Evolutionary conservation across 2,113 vertebrate genomes (phyloP).

Genomic region (Sitta europaea): DNA sequence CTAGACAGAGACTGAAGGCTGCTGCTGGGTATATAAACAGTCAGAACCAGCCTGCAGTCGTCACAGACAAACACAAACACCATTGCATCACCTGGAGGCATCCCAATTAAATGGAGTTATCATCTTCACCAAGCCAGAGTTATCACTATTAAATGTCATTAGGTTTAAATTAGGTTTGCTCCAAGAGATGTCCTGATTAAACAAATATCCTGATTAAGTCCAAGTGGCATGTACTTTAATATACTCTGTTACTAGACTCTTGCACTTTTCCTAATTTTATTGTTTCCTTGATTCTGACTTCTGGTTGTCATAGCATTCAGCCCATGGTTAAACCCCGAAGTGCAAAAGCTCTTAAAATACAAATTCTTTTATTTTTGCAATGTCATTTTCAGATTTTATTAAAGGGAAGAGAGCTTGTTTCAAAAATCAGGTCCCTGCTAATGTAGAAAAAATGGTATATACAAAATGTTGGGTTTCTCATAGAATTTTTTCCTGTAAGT

Average conservation of each 20-base stretch:
- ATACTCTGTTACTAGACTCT: background rate
- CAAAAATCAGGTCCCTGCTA: background rate
- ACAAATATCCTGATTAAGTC: conserved; percentile 35
- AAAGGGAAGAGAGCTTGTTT: background rate
- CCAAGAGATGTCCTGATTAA: conserved; percentile 30
- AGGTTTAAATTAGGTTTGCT: conserved; percentile 53
- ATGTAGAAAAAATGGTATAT: background rate
- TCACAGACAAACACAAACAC: background rate
- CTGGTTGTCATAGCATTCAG: background rate
- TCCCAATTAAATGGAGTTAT: conserved; percentile 51
- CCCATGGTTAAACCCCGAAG: background rate
- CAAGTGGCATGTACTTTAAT: conserved; percentile 19
- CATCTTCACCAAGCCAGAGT: conserved; percentile 11
- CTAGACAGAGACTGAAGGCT: background rate
- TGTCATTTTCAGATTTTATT: background rate
- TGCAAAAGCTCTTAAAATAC: background rate
- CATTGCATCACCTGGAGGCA: conserved; percentile 36
- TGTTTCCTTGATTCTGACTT: background rate
- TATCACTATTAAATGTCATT: conserved; percentile 53
- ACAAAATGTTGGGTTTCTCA: no score
- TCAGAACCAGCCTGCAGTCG: background rate
- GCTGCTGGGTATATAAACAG: background rate
- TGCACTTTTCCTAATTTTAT: background rate
- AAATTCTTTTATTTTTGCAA: background rate
- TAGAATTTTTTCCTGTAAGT: no score